Base-by-base conservation (phyloP, 1,140 invertebrate genomes). In the Drosophila mayri region DNA sequence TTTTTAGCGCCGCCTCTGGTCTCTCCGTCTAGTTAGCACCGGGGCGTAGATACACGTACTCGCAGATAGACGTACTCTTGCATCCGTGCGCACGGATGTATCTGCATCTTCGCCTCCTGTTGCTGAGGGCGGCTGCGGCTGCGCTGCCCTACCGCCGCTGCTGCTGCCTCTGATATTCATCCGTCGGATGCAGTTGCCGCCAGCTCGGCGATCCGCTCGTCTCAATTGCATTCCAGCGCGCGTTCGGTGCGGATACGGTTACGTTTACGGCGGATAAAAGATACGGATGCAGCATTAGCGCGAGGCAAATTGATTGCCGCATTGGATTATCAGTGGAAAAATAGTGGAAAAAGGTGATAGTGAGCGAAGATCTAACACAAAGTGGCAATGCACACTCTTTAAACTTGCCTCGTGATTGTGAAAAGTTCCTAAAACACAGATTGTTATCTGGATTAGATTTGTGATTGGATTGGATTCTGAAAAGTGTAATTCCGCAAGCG, bases 161-260 rank as follows among this genome's bases (percentile, higher is more conserved):
- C 58, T 30, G 37, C 44, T n/a, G 20, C 54, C 22, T 25, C 22
- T 47, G 70, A 75, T 60, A 71, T 47, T 71, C 52, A 47, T 59
- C 66, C 68, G 38, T 72, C 68, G 66, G 68, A 72, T 72, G 68
- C 68, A 72, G 66, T 72, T 41, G 68, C 66, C 43, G 68, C 50
- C 55, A 14, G 66, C 46, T 68, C 62, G 66, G 63, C 50, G 64
- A 76, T 76, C 75, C 65, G 74, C 57, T 32, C 73, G 50, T 66
- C 80, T 90, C 85, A 90, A 90, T 90, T 90, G 85, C 85, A 90
- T 90, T 90, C 85, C 85, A 90, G 76, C 85, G 85, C 85, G 81
- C 81, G 85, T 79, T 81, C 85, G 85, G 85, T 85, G 71, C 71
- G 66, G 74, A 63, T 79, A 78, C 64, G 62, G 64, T 47, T 76